phyloP scores from a whole-genome alignment of 2,888 invertebrate genomes.

The Gonocerus acuteangulatus region DNA sequence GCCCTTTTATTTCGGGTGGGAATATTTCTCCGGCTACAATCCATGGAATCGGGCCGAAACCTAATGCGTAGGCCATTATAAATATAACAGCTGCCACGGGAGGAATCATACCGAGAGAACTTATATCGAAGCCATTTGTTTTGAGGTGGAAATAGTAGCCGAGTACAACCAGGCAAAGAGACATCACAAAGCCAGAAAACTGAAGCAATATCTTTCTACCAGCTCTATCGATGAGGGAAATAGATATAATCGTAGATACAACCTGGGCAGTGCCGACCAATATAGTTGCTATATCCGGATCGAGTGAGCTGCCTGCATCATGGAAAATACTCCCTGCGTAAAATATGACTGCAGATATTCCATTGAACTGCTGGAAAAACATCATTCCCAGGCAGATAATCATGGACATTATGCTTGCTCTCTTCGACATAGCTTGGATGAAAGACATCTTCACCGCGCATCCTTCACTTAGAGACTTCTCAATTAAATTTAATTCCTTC shows the following conservation, averaged over 20 bases:
- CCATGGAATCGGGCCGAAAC: slow-evolving; percentile 77
- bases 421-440: slow-evolving; percentile 53
- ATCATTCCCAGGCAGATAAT: slow-evolving; percentile 68
- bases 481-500: slow-evolving; percentile 48
- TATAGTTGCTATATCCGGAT: slow-evolving; percentile 62
- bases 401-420: slow-evolving; percentile 62
- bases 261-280: slow-evolving; percentile 74
- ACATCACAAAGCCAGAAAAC: slow-evolving; percentile 66
- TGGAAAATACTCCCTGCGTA: slow-evolving; percentile 68
- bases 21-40: slow-evolving; percentile 70
- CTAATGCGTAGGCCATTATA: slow-evolving; percentile 60
- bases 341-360: slow-evolving; percentile 77
- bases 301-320: slow-evolving; percentile 61
- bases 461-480: slow-evolving; percentile 40
- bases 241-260: slow-evolving; percentile 56
- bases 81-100: slow-evolving; percentile 56
- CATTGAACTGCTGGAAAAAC: slow-evolving; percentile 78
- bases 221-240: slow-evolving; percentile 66
- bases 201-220: slow-evolving; percentile 72
- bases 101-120: slow-evolving; percentile 61
- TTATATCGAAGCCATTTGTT: slow-evolving; percentile 47
- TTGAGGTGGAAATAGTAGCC: slow-evolving; percentile 64
- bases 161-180: slow-evolving; percentile 57
- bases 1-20: slow-evolving; percentile 60
- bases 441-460: slow-evolving; percentile 49